A percentile compares a stretch with the other conserved stretches of the same genome.
Conservation (phyloP, 2,797 vertebrate species). For the Xerus rutilus region DNA sequence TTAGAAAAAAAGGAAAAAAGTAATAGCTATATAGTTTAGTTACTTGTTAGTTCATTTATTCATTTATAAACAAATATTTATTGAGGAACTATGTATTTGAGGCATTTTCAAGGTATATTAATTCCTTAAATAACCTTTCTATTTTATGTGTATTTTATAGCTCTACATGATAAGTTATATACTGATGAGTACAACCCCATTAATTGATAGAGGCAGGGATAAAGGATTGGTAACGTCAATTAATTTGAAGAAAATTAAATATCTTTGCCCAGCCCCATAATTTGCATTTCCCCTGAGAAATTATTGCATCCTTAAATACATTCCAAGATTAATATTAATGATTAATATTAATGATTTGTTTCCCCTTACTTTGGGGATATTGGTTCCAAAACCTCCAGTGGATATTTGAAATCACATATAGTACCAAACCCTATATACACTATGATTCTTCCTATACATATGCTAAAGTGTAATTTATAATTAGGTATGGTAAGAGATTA, state of each 20-base stretch:
- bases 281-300: not conserved
- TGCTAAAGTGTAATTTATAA: not conserved
- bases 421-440: not conserved
- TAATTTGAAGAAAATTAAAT: conserved; percentile 40
- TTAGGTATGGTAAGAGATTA: not conserved
- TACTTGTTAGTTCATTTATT: conserved; percentile 29
- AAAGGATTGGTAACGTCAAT: not conserved
- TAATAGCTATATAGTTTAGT: not conserved
- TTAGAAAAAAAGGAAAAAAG: not conserved
- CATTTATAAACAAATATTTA: not conserved
- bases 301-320: not conserved
- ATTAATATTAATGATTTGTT: not conserved
- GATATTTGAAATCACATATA: not conserved
- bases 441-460: not conserved
- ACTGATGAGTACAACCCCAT: not conserved
- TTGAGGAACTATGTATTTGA: not conserved
- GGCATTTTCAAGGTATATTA: not conserved
- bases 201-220: not conserved
- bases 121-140: not conserved
- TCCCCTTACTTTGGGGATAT: not conserved
- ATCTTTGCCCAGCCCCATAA: not conserved
- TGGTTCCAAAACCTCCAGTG: not conserved
- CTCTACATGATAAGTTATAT: not conserved
- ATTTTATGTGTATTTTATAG: not conserved
- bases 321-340: conserved; percentile 4